phyloP scores from a whole-genome alignment of 1,140 invertebrate genomes.

The Orchesella cincta region DNA sequence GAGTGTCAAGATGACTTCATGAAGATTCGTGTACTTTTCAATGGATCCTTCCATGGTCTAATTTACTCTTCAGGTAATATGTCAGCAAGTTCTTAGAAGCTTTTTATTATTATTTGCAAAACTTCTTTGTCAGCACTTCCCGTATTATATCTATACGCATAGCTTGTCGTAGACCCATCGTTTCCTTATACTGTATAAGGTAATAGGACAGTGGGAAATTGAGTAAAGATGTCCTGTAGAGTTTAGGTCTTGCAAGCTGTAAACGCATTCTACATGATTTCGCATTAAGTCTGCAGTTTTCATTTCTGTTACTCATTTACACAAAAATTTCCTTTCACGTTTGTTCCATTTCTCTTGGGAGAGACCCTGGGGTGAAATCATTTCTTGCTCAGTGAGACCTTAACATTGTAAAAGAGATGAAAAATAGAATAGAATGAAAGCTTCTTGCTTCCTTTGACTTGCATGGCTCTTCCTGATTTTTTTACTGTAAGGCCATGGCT shows the following conservation, averaged over 20 bases:
- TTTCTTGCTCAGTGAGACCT: conserved; percentile 14
- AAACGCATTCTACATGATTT: no score
- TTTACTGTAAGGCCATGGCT: conserved; percentile 19
- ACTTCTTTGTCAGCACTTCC: no score
- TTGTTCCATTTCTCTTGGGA: background rate
- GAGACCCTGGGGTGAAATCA: conserved; percentile 8
- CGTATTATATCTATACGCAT: no score
- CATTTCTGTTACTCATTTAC: background rate
- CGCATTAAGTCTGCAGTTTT: conserved; percentile 20
- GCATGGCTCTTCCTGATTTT: background rate
- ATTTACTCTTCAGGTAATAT: conserved; percentile 81
- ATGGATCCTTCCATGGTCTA: conserved; percentile 83
- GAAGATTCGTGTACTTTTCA: conserved; percentile 89
- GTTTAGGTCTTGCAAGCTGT: no score
- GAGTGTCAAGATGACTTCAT: conserved; percentile 94
- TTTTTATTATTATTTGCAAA: no score
- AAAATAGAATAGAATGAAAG: background rate
- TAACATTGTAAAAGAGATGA: background rate
- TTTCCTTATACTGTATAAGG: no score
- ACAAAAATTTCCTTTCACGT: background rate
- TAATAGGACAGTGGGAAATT: no score
- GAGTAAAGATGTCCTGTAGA: no score
- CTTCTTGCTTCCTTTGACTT: background rate
- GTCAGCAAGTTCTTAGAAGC: no score
- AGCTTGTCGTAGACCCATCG: no score